Percentiles rank a stretch among this genome's conserved stretches.
These are phyloP conservation scores for Urocitellus parryii DNA, from an alignment of 2,113 vertebrate genomes.

Conservation along the genomic window DNA sequence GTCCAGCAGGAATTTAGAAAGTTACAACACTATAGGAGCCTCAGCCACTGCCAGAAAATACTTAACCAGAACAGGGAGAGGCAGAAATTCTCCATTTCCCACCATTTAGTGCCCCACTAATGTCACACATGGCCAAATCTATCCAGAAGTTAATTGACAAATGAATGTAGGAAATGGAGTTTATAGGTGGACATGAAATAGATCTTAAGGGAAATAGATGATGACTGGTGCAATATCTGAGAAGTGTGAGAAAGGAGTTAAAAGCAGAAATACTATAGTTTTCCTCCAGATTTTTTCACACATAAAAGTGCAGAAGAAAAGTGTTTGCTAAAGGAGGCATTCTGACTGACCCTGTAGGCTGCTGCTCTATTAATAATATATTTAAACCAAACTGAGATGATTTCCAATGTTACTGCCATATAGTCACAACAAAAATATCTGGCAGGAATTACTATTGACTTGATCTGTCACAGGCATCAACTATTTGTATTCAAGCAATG, in stretches of 20 bases:
- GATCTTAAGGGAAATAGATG: slow-evolving; percentile 17
- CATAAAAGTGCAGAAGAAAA: slow-evolving; percentile 37
- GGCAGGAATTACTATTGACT: slow-evolving; percentile 39
- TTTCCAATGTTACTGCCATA: slow-evolving; percentile 41
- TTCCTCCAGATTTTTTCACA: slow-evolving; percentile 31
- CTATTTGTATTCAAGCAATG: slow-evolving; percentile 30
- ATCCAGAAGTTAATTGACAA: slow-evolving; percentile 18
- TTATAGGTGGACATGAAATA: not conserved
- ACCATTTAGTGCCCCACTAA: not conserved
- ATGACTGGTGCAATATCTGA: not conserved
- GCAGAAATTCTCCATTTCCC: not conserved
- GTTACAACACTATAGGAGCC: not conserved
- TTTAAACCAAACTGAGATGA: slow-evolving; percentile 55
- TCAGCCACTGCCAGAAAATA: not conserved
- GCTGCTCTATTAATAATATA: slow-evolving; percentile 48
- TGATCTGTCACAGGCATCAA: slow-evolving; percentile 26
- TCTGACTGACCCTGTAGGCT: not conserved
- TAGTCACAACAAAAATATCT: slow-evolving; percentile 59
- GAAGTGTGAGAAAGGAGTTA: not conserved
- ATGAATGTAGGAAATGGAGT: not conserved
- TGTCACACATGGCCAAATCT: not conserved
- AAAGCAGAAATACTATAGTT: not conserved
- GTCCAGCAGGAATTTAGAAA: not conserved
- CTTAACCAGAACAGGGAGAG: not conserved
- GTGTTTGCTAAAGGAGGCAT: slow-evolving; percentile 33